These are phyloP conservation scores for Albula goreensis DNA, from an alignment of 2,113 vertebrate species.

Conservation along the genomic window DNA sequence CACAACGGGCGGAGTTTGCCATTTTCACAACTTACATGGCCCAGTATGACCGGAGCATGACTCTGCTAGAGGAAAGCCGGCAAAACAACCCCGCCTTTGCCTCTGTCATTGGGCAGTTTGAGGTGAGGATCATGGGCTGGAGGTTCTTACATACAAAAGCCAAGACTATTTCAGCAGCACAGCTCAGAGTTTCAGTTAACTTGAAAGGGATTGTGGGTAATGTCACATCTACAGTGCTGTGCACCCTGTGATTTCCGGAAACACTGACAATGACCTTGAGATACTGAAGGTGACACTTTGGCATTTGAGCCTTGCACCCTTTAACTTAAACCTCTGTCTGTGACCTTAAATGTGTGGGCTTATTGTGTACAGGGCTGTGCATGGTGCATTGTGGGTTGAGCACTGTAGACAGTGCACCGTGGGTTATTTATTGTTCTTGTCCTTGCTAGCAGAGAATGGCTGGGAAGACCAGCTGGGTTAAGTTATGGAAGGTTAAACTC, in stretches of 20 bases:
- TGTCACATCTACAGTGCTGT: neutral
- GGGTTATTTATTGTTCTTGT: neutral
- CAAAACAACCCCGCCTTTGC: slow-evolving; percentile 72
- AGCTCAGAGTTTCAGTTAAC: neutral
- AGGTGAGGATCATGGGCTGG: slow-evolving; percentile 72
- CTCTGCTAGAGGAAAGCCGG: slow-evolving; percentile 80
- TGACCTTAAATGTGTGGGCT: neutral
- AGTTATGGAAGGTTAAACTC: neutral
- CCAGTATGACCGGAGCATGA: slow-evolving; percentile 84
- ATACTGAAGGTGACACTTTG: neutral
- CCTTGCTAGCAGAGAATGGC: neutral
- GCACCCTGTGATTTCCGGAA: neutral
- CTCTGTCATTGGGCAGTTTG: slow-evolving; percentile 76
- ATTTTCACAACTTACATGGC: slow-evolving; percentile 82
- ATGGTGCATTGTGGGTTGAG: neutral
- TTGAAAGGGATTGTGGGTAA: neutral
- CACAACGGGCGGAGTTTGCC: slow-evolving; percentile 76
- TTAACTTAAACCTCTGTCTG: neutral
- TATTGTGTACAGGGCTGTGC: neutral
- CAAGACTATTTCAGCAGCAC: neutral
- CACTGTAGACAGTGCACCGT: neutral
- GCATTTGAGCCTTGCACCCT: neutral
- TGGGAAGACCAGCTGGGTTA: neutral
- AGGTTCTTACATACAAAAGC: neutral
- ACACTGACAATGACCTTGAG: neutral